Evolutionary conservation across 2,888 invertebrate genomes (phyloP).

Genomic region (Pseudanteris insignis): DNA sequence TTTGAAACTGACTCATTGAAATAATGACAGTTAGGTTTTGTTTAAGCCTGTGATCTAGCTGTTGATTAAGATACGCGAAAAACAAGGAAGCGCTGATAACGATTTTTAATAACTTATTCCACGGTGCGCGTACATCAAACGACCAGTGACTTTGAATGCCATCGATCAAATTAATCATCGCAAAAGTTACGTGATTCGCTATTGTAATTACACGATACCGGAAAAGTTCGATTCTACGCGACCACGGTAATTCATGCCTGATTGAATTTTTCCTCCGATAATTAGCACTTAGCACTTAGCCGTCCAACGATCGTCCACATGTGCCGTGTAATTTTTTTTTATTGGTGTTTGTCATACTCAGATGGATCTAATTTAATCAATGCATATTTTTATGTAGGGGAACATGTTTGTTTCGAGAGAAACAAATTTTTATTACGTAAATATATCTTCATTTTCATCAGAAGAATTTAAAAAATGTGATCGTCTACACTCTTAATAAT

Average conservation of each 20-base stretch:
- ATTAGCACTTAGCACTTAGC: slow-evolving; percentile 2
- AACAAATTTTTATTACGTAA: too few species aligned
- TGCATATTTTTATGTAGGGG: too few species aligned
- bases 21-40: too few species aligned
- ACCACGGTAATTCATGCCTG: slow-evolving; percentile 11
- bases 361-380: too few species aligned
- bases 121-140: slow-evolving; percentile 17
- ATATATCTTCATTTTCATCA: too few species aligned
- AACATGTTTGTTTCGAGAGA: too few species aligned
- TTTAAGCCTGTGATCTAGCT: too few species aligned
- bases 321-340: not conserved
- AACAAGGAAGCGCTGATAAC: slow-evolving; percentile 20
- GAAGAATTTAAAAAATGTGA: too few species aligned
- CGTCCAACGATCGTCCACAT: not conserved
- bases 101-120: slow-evolving; percentile 28
- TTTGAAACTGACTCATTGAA: too few species aligned
- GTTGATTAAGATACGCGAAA: too few species aligned
- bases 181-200: slow-evolving; percentile 37
- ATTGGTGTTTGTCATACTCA: too few species aligned
- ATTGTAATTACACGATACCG: slow-evolving; percentile 26
- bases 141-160: slow-evolving; percentile 21
- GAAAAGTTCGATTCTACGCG: slow-evolving; percentile 16
- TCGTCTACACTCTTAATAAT: too few species aligned
- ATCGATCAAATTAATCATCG: slow-evolving; percentile 37
- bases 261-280: slow-evolving; percentile 16